Conservation (phyloP, 92 coral and sea anemone species). For the Porites lobata region DNA sequence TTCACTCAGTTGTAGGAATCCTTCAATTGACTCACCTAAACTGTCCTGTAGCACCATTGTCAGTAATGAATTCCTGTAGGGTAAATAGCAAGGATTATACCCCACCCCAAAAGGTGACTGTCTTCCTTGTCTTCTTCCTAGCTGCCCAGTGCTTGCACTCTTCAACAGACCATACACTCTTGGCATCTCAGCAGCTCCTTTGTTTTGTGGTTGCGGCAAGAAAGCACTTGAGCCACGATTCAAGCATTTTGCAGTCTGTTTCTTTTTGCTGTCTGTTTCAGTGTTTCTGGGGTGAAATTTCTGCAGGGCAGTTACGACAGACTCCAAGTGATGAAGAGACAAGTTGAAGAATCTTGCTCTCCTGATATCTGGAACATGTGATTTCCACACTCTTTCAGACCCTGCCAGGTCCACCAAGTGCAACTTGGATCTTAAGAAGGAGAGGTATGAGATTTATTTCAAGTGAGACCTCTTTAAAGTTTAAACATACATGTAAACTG, state of each 20-base stretch:
- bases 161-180: not conserved
- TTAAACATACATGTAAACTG: not conserved
- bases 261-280: constrained; percentile 14
- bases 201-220: not conserved
- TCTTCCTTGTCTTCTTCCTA: constrained; percentile 20
- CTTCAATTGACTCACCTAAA: constrained; percentile 45
- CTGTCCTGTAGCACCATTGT: constrained; percentile 81
- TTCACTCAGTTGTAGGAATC: too few species aligned
- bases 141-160: constrained; percentile 49
- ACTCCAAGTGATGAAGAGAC: constrained; percentile 73
- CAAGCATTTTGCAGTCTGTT: not conserved
- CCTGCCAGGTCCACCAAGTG: constrained; percentile 78
- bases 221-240: constrained; percentile 17
- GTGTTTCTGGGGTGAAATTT: constrained; percentile 18
- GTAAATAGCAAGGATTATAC: not conserved
- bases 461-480: not conserved
- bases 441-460: not conserved
- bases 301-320: constrained; percentile 68
- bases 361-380: not conserved
- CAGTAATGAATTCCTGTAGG: constrained; percentile 76
- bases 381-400: constrained; percentile 47
- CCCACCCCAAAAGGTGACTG: not conserved
- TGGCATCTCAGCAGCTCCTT: not conserved
- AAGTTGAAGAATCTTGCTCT: constrained; percentile 49
- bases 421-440: constrained; percentile 64